Conservation (phyloP, 2,113 vertebrate genomes). For the Notothenia rossii region DNA sequence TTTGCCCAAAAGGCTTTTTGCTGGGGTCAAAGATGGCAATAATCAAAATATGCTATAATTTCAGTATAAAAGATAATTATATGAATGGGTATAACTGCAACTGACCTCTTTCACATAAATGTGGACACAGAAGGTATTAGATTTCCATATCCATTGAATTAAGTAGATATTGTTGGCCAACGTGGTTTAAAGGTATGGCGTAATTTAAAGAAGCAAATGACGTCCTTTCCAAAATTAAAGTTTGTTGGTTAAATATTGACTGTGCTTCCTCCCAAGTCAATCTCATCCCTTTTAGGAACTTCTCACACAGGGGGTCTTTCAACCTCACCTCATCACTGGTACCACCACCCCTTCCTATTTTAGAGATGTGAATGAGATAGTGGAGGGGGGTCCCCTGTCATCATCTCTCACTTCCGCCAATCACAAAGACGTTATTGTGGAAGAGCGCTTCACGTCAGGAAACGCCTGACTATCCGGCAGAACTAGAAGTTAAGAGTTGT, state of each 20-base stretch:
- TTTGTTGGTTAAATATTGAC: conserved; percentile 67
- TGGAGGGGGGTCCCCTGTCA: conserved; percentile 29
- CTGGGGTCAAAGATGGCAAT: background rate
- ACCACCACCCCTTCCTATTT: conserved; percentile 23
- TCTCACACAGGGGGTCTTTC: conserved; percentile 61
- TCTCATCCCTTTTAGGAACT: conserved; percentile 65
- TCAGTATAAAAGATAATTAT: background rate
- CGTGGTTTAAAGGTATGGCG: background rate
- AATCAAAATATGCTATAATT: background rate
- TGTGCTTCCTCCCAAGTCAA: conserved; percentile 42
- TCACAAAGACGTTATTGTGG: conserved; percentile 54
- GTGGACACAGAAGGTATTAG: no score
- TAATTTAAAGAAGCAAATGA: conserved; percentile 10
- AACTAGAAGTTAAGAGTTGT: background rate
- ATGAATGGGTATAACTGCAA: background rate
- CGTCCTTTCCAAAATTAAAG: conserved; percentile 22
- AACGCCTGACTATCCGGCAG: conserved; percentile 21
- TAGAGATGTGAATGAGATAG: conserved; percentile 42
- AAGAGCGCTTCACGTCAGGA: conserved; percentile 41
- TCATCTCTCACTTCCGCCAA: conserved; percentile 56
- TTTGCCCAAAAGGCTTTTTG: no score
- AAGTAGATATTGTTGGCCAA: no score
- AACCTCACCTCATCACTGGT: conserved; percentile 8
- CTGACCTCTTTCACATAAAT: no score
- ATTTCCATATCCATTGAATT: no score